A percentile compares a stretch with the other conserved stretches of the same genome.
phyloP scores from a whole-genome alignment of 2,113 vertebrate species.

The Gambusia holbrooki region DNA sequence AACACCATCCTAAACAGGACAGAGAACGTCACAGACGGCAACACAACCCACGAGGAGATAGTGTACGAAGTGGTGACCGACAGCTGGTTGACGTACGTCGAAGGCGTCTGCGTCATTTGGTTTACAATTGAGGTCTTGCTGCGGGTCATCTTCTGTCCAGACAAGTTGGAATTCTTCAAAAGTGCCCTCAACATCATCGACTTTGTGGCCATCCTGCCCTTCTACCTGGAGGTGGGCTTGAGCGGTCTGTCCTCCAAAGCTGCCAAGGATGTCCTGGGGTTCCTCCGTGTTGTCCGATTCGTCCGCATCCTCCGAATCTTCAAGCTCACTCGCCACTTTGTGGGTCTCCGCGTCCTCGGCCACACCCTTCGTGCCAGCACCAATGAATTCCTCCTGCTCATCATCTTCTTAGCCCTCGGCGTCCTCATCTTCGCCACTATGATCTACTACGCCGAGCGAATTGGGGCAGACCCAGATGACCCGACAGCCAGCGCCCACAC shows the following conservation, averaged over 20 bases:
- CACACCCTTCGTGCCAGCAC: slow-evolving; percentile 94
- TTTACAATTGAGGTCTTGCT: slow-evolving; percentile 96
- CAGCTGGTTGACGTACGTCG: slow-evolving; percentile 94
- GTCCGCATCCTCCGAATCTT: slow-evolving; percentile 95
- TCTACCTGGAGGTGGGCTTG: slow-evolving; percentile 93
- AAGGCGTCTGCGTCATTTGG: slow-evolving; percentile 96
- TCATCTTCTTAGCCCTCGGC: slow-evolving; percentile 94
- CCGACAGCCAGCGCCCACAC: slow-evolving; percentile 90
- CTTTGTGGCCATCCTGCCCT: slow-evolving; percentile 94
- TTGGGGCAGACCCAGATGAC: slow-evolving; percentile 89
- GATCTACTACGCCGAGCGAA: slow-evolving; percentile 96
- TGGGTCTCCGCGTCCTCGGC: slow-evolving; percentile 90
- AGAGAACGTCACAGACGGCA: slow-evolving; percentile 83
- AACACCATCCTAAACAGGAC: slow-evolving; percentile 92
- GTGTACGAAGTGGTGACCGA: slow-evolving; percentile 91
- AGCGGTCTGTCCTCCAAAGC: slow-evolving; percentile 92
- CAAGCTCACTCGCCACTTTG: slow-evolving; percentile 94
- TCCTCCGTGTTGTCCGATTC: slow-evolving; percentile 91
- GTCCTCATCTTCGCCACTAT: slow-evolving; percentile 97
- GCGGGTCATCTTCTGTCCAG: slow-evolving; percentile 92
- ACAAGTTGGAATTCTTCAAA: slow-evolving; percentile 93
- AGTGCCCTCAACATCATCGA: slow-evolving; percentile 96
- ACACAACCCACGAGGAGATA: slow-evolving; percentile 84
- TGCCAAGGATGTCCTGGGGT: slow-evolving; percentile 95
- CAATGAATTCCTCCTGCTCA: slow-evolving; percentile 94